These are phyloP conservation scores for Mesocentrotus franciscanus DNA, from an alignment of 53 echinoderm and acorn worm genomes.

Conservation along the genomic window DNA sequence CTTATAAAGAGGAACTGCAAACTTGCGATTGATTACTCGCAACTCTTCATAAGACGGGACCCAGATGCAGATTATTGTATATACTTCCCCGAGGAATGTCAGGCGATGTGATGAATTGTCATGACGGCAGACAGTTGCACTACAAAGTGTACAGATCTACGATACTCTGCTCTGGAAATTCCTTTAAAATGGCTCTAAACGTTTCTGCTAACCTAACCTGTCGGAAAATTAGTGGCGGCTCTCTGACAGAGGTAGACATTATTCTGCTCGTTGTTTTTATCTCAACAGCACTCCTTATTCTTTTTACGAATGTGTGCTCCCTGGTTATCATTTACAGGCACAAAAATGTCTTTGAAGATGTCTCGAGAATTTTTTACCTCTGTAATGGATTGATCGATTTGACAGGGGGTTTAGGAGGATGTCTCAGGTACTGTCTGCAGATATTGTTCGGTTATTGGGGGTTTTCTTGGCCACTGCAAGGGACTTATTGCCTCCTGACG, in stretches of 20 bases:
- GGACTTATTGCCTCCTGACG: not conserved
- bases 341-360: not conserved
- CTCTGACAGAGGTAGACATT: not conserved
- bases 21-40: too few relatives aligned
- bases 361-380: conserved; percentile 9
- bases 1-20: too few relatives aligned
- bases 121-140: too few relatives aligned
- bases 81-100: too few relatives aligned
- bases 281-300: not conserved
- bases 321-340: not conserved
- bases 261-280: not conserved
- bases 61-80: too few relatives aligned
- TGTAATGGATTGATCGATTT: not conserved
- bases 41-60: too few relatives aligned
- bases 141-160: too few relatives aligned
- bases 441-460: too few relatives aligned
- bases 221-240: not conserved
- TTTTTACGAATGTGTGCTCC: not conserved
- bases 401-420: not conserved
- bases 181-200: not conserved
- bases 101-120: too few relatives aligned
- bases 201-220: not conserved
- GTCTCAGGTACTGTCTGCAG: not conserved
- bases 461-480: not conserved
- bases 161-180: not conserved